phyloP scores from a whole-genome alignment of 2,113 vertebrate species.

The Osmerus mordax region DNA sequence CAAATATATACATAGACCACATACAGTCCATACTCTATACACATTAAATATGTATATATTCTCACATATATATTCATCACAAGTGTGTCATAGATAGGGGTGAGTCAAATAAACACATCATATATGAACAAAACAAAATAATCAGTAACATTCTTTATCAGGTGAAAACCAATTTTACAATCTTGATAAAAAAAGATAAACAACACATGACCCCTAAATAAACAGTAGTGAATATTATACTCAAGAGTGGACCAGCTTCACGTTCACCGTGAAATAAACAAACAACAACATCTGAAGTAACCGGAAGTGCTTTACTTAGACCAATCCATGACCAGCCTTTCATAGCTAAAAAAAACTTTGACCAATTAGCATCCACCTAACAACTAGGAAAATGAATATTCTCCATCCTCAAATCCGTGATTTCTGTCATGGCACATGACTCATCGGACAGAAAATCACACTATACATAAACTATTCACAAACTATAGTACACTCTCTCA shows the following conservation, averaged over 20 bases:
- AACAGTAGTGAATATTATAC: conserved; percentile 27
- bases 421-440: not conserved
- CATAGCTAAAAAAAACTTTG: conserved; percentile 17
- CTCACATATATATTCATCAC: conserved; percentile 29
- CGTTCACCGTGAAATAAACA: conserved; percentile 42
- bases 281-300: conserved; percentile 16
- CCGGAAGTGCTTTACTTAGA: conserved; percentile 43
- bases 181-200: conserved; percentile 14
- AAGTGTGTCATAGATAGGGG: conserved; percentile 11
- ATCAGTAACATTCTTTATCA: conserved; percentile 49
- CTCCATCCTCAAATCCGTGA: not conserved
- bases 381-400: not conserved
- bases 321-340: not conserved
- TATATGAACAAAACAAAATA: conserved; percentile 38
- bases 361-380: conserved; percentile 14
- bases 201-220: conserved; percentile 7
- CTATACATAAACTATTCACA: not conserved
- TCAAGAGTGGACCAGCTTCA: conserved; percentile 43
- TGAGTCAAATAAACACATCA: conserved; percentile 35
- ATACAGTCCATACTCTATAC: conserved; percentile 60
- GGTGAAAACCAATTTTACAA: conserved; percentile 48
- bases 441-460: not conserved
- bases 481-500: not conserved
- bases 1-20: conserved; percentile 55
- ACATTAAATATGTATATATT: conserved; percentile 54